These are phyloP conservation scores for Pachymerium ferrugineum DNA, from an alignment of 2,888 invertebrate species.

Conservation along the genomic window DNA sequence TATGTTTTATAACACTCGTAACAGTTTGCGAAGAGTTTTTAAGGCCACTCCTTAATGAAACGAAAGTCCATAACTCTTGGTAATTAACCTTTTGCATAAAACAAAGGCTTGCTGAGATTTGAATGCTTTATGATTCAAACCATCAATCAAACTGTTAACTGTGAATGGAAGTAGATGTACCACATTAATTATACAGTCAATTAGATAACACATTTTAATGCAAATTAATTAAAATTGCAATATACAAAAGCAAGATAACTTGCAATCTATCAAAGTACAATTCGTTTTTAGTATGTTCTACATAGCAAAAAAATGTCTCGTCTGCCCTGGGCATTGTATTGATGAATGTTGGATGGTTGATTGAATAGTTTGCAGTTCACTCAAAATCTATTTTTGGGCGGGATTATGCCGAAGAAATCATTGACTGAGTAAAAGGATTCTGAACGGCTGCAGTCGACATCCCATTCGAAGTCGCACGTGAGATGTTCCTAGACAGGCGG, in stretches of 20 bases:
- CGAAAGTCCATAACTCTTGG: background rate
- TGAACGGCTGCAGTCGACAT: constrained; percentile 34
- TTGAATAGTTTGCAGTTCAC: background rate
- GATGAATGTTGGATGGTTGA: background rate
- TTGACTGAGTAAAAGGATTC: constrained; percentile 33
- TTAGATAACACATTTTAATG: constrained; percentile 20
- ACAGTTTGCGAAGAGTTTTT: too few species aligned
- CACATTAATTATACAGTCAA: background rate
- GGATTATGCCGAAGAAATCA: constrained; percentile 30
- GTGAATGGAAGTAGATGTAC: too few species aligned
- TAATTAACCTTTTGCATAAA: background rate
- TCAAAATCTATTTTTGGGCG: background rate
- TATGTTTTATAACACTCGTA: too few species aligned
- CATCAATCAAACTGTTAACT: constrained; percentile 18
- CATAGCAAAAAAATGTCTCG: too few species aligned
- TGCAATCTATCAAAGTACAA: too few species aligned
- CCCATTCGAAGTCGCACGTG: constrained; percentile 33
- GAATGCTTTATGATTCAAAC: background rate
- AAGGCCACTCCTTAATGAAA: background rate
- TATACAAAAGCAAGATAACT: background rate
- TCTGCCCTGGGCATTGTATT: too few species aligned
- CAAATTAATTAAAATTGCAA: background rate
- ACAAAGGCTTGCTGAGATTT: background rate
- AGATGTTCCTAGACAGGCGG: constrained; percentile 34
- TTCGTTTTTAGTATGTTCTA: too few species aligned